Evolutionary conservation across 2,888 invertebrate genomes (phyloP), one percentile per base, ranked within the genome.

Genomic region (Altica lythri): DNA sequence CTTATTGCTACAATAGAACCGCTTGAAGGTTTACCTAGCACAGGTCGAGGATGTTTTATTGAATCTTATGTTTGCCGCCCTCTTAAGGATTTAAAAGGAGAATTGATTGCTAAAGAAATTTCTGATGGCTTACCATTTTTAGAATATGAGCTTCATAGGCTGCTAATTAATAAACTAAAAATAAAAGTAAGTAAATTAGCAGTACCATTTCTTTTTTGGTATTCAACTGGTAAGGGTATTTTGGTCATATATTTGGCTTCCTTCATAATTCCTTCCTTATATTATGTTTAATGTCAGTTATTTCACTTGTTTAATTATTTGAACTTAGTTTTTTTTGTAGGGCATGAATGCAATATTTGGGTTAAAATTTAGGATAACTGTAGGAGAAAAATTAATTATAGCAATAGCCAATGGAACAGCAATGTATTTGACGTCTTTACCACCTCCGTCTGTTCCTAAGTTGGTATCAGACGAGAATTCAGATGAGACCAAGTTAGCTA

Each of bases 321-420:
- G n/a, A n/a, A n/a, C n/a, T n/a, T n/a, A n/a, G n/a, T n/a, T n/a
- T n/a, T n/a, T n/a, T 35, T 46, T 46, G 14, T 30, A 48, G 49
- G 95, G 95, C 4, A 95, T 96, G 85, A 98, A 97, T 79, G 90
- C 94, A 2, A 80, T 96, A 47, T 96, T 96, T 77, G 91, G 92
- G 0, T 80, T 97, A 4, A 88, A 86, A 70, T 81, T 84, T 57
- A 77, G 79, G 56, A 78, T 81, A 16, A 78, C 92, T 0, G 84
- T 96, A 44, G 95, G 96, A 2, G 95, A 95, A 71, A 85, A 88
- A 42, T 84, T 92, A 74, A 84, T 97, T 49, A 86, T 95, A 63
- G 91, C 92, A 4, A 83, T 95, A 57, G 96, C 94, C 0, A 90
- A 90, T 2, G 94, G 92, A 0, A 93, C 94, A 0, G 96, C 92